Evolutionary conservation across 2,113 vertebrate genomes (phyloP), one percentile per base, ranked within the genome.

Genomic region (Ranitomeya imitator): DNA sequence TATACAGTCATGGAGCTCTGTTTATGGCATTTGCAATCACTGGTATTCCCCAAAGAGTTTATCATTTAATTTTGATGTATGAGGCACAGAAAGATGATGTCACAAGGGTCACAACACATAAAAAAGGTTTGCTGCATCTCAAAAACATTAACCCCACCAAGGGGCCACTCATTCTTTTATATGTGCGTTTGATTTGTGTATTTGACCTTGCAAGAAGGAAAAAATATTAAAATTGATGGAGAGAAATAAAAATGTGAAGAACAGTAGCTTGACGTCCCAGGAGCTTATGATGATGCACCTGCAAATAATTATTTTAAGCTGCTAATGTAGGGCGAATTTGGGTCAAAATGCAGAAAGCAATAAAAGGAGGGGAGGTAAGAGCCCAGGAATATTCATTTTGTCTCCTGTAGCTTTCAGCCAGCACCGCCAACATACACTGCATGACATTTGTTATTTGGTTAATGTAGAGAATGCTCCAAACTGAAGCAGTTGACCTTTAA

Each of bases 361-460:
- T 80, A 45, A 7, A 67, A 57, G 21, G 31, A 86, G 18, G 6
- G n/a, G 51, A 78, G 26, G 61, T 54, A 65, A 83, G 83, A 88
- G 37, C 80, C 65, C 31, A 83, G 59, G 63, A 83, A 88, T 76
- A 83, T 57, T 77, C 59, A 67, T 67, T 55, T 88, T 77, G 61
- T 54, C 61, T 78, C 67, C 52, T 31, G 23, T 88, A 61, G 79
- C 86, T 88, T 83, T 83, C 69, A 88, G 80, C 51, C 26, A 88
- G 21, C 86, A 77, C 57, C 54, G 71, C 37, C 86, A 83, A 60
- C 86, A 83, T 76, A 88, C 71, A 67, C 80, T 77, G 59, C 71
- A 67, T 88, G 81, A 88, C 87, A 88, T 88, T 88, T 88, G 73
- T 88, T 84, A 88, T 88, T 88, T 78, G 71, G 87, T 78, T 84